A percentile compares a stretch with the other conserved stretches of the same genome.
These are phyloP conservation scores for Temnopleurus reevesii DNA, from an alignment of 53 echinoderm and acorn worm genomes.

Conservation along the genomic window DNA sequence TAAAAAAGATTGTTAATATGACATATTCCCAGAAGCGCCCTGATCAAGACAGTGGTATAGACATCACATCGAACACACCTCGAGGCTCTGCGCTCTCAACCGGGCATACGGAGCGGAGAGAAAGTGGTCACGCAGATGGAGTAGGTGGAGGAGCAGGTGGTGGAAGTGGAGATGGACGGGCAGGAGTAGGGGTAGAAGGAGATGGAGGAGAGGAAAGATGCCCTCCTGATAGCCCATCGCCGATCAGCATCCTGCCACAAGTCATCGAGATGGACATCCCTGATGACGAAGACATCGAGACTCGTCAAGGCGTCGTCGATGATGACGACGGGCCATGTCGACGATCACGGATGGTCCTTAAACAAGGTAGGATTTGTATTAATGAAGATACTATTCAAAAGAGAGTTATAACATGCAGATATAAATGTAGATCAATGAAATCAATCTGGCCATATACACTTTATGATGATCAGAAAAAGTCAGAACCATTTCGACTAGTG, in stretches of 20 bases:
- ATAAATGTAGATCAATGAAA: too few species aligned
- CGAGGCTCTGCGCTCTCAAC: neutral
- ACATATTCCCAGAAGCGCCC: conserved; percentile 29
- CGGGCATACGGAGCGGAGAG: neutral
- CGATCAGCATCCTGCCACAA: neutral
- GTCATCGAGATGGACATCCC: conserved; percentile 48
- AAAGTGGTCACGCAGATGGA: neutral
- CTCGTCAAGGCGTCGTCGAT: neutral
- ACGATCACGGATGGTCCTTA: conserved; percentile 45
- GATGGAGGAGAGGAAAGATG: neutral
- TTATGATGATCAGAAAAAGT: too few species aligned
- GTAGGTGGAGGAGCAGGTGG: too few species aligned
- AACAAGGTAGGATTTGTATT: neutral
- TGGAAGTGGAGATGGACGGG: too few species aligned
- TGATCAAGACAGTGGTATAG: conserved; percentile 37
- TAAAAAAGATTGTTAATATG: too few species aligned
- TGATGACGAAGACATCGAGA: neutral
- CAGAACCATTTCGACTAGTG: too few species aligned
- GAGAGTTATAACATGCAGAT: too few species aligned
- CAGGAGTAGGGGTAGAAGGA: too few species aligned
- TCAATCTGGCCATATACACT: too few species aligned
- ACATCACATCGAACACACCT: neutral
- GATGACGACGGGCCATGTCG: conserved; percentile 4
- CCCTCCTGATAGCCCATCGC: neutral
- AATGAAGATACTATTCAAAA: too few species aligned